These are phyloP conservation scores for Heliangelus exortis DNA, from an alignment of 2,797 vertebrate genomes.

Conservation along the genomic window DNA sequence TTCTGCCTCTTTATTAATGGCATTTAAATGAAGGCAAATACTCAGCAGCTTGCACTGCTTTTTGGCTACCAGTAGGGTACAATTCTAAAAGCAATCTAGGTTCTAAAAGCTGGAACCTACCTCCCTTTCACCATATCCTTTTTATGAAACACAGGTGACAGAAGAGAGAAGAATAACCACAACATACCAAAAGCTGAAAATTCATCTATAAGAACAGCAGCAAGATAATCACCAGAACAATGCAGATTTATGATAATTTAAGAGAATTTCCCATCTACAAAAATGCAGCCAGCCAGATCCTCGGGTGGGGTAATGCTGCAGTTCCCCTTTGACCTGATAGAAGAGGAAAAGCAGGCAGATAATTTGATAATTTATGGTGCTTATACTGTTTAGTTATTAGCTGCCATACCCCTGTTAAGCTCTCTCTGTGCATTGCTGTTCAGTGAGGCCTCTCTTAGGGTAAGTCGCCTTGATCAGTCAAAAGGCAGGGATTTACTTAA, in stretches of 20 bases:
- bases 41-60: background rate
- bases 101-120: background rate
- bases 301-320: background rate
- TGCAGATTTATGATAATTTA: background rate
- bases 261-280: background rate
- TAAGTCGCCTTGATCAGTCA: background rate
- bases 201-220: background rate
- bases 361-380: background rate
- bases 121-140: background rate
- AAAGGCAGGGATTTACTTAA: background rate
- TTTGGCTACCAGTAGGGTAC: background rate
- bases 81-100: background rate
- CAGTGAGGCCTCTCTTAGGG: constrained; percentile 2
- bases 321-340: background rate
- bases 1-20: background rate
- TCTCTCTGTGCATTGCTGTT: background rate
- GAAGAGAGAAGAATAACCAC: background rate
- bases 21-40: background rate
- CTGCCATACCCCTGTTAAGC: background rate
- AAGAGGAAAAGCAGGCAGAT: background rate
- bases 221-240: background rate
- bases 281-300: background rate
- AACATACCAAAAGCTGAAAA: background rate
- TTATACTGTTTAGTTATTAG: background rate
- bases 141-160: background rate